Conservation (phyloP, 2,888 invertebrate species). For the Protophormia terraenovae region DNA sequence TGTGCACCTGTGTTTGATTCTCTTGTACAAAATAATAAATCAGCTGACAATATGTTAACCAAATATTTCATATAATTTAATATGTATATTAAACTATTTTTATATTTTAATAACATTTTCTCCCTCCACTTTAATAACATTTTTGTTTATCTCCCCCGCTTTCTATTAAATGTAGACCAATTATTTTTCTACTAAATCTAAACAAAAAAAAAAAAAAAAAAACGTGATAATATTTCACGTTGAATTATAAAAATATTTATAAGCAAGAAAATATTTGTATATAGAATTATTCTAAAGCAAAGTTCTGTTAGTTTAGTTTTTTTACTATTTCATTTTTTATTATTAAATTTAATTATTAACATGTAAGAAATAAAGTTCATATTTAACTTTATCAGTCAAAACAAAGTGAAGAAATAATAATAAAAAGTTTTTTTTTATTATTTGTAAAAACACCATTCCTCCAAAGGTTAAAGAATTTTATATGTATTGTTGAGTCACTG, state of each 20-base stretch:
- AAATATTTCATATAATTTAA: no score
- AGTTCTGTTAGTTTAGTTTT: slow-evolving; percentile 30
- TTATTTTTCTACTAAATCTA: neutral
- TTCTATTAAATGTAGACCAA: no score
- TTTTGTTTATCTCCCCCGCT: no score
- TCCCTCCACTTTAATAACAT: no score
- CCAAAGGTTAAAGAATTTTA: slow-evolving; percentile 51
- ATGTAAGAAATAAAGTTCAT: slow-evolving; percentile 21
- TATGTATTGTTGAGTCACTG: slow-evolving; percentile 46
- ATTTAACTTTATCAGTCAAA: slow-evolving; percentile 39
- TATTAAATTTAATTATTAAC: slow-evolving; percentile 15
- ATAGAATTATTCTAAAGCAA: neutral
- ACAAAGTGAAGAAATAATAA: slow-evolving; percentile 7
- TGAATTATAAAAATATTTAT: neutral
- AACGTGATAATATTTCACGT: slow-evolving; percentile 24
- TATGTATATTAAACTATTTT: no score
- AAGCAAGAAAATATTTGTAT: neutral
- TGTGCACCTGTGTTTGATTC: no score
- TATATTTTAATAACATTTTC: no score
- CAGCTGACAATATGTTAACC: no score
- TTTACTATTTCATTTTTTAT: neutral
- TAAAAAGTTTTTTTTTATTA: neutral
- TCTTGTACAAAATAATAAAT: no score
- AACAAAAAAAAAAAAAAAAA: neutral
- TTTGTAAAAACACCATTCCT: neutral